Percentiles rank a stretch among this genome's conserved stretches.
Conservation (phyloP, 2,797 vertebrate species). For the Spinus pinus region DNA sequence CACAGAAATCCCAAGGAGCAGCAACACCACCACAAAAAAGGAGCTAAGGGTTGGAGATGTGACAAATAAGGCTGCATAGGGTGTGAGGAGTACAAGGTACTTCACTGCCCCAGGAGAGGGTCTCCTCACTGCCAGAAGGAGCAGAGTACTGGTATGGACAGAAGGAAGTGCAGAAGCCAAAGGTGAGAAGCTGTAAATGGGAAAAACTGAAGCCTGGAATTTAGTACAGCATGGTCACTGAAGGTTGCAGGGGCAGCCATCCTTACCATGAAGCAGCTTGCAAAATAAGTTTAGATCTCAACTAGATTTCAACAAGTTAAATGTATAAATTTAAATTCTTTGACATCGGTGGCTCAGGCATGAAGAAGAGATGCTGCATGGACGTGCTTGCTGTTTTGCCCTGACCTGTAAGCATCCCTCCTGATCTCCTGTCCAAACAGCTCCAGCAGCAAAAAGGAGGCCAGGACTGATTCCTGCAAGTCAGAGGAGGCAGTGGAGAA, state of each 20-base stretch:
- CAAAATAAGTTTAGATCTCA: background rate
- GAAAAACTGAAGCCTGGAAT: background rate
- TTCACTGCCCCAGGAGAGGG: background rate
- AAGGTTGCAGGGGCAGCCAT: background rate
- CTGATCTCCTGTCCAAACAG: background rate
- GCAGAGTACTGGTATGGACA: rapidly evolving
- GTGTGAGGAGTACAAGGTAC: background rate
- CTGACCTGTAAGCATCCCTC: background rate
- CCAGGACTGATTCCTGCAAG: background rate
- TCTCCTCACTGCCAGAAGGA: rapidly evolving
- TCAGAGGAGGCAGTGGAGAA: background rate
- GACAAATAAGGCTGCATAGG: background rate
- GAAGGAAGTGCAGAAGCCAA: background rate
- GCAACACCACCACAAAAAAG: background rate
- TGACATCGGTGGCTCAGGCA: background rate
- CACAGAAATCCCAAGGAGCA: background rate
- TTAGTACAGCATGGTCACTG: rapidly evolving
- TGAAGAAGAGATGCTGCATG: background rate
- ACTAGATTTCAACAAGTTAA: background rate
- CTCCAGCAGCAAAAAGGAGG: background rate
- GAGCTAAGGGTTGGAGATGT: background rate
- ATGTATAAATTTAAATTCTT: background rate
- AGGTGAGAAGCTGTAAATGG: background rate
- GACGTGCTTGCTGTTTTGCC: background rate
- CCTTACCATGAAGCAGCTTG: background rate